Evolutionary conservation across 2,888 invertebrate species (phyloP), one percentile per base, ranked within the genome.

Genomic region (Lasius fuliginosus): DNA sequence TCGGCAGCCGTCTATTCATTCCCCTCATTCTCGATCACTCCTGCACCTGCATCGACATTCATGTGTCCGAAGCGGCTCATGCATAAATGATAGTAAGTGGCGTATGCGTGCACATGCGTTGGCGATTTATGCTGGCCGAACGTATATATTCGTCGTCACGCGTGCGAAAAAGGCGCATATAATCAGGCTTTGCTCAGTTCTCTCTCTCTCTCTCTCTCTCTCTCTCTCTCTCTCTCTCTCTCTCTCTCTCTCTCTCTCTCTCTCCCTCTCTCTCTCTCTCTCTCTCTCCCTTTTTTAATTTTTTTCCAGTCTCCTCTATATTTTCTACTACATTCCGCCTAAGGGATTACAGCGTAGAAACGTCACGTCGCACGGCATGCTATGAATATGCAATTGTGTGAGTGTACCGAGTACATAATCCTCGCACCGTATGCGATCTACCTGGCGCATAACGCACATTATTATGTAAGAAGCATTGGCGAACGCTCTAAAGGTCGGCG

Each of bases 161-260:
- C 49, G 49, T 58, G 86, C 75, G 86, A 85, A 82, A 86, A 86
- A 86, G 86, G 83, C 77, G 85, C 69, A 82, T 88, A 84, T 87
- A 90, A 90, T 90, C 88, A 75, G 84, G 83, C 89, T 89, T 86
- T 86, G 86, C 82, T 77, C 53, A 36, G 5, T 36, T 36, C 4
- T 40, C 49, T 5, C 36, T 36, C 36, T 5, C 36, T 36, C 5
- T 36, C 5, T 36, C 5, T 3, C 1, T 36, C 33, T 36, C 33
- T 36, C 42, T 40, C 49, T 5, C 5, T 4, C 2, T 36, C 36
- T 36, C 36, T 36, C 42, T 40, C 49, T 3, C 23, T n/a, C 5
- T 4, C 2, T 36, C 36, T 36, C 36, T 36, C 42, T 40, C 49
- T 3, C 23, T 36, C 4, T 40, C 49, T 5, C 36, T 36, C 36